These are phyloP conservation scores for Tetraneura akinire DNA, from an alignment of 1,140 invertebrate species.

Conservation along the genomic window DNA sequence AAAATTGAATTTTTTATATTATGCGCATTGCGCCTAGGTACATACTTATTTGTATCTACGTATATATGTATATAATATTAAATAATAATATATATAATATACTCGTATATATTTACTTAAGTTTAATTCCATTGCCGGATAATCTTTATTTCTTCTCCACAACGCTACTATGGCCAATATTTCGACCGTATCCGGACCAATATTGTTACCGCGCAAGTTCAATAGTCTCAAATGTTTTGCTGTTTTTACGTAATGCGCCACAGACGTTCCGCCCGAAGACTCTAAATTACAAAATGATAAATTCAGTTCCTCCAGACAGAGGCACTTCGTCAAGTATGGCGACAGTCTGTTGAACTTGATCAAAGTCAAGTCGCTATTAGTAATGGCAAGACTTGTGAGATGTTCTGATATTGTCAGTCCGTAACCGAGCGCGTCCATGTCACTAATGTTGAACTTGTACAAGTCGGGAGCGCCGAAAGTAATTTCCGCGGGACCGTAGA, in stretches of 20 bases:
- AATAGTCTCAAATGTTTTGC: background rate
- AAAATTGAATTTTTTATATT: too few relatives aligned
- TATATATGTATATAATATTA: too few relatives aligned
- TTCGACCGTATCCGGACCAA: background rate
- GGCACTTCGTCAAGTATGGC: background rate
- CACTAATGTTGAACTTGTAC: background rate
- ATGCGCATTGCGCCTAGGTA: too few relatives aligned
- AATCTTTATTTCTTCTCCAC: background rate
- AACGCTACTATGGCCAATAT: background rate
- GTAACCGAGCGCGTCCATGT: background rate
- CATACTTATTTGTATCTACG: too few relatives aligned
- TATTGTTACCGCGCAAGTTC: background rate
- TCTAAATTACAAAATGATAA: background rate
- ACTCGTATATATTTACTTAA: background rate
- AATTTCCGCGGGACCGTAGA: background rate
- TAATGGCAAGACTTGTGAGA: background rate
- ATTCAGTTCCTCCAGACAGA: background rate
- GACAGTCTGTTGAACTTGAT: background rate
- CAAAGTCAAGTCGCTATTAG: background rate
- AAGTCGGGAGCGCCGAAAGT: background rate
- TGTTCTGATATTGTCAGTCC: background rate
- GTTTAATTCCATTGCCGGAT: background rate
- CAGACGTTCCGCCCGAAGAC: background rate
- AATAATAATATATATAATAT: too few relatives aligned
- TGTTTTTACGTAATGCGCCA: background rate